Evolutionary conservation across 2,888 invertebrate species (phyloP).

Genomic region (Macrosiphum euphorbiae): DNA sequence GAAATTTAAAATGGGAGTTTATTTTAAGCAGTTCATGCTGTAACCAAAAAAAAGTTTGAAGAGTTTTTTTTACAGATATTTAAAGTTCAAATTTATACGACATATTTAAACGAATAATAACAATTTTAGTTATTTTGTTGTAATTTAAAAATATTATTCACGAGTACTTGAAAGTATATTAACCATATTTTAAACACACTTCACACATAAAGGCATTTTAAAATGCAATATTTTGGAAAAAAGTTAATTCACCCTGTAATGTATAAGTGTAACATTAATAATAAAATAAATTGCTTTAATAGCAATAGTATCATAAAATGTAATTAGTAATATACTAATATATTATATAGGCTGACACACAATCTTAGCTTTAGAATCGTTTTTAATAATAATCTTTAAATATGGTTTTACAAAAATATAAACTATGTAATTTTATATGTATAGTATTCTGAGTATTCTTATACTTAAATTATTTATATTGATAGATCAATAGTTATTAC

Average conservation of each 20-base stretch:
- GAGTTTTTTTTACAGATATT: neutral
- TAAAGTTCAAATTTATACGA: neutral
- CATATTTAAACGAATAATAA: neutral
- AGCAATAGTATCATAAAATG: neutral
- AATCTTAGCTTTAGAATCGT: neutral
- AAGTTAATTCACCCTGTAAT: neutral
- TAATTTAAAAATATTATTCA: neutral
- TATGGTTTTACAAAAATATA: too few relatives aligned
- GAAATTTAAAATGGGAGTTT: neutral
- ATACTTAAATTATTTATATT: too few relatives aligned
- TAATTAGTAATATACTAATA: neutral
- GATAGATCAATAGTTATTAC: too few relatives aligned
- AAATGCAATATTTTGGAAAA: neutral
- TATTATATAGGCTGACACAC: neutral
- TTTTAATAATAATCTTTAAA: neutral
- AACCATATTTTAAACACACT: neutral
- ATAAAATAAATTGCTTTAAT: neutral
- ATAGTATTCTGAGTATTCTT: too few relatives aligned
- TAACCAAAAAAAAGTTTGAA: neutral
- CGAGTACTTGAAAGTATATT: neutral
- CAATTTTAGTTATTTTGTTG: neutral
- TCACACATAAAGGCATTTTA: too few relatives aligned
- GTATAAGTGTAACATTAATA: neutral
- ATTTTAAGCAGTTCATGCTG: neutral
- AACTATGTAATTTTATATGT: too few relatives aligned